Conservation (phyloP, 2,888 invertebrate species). For the Chaetoderma sp. region DNA sequence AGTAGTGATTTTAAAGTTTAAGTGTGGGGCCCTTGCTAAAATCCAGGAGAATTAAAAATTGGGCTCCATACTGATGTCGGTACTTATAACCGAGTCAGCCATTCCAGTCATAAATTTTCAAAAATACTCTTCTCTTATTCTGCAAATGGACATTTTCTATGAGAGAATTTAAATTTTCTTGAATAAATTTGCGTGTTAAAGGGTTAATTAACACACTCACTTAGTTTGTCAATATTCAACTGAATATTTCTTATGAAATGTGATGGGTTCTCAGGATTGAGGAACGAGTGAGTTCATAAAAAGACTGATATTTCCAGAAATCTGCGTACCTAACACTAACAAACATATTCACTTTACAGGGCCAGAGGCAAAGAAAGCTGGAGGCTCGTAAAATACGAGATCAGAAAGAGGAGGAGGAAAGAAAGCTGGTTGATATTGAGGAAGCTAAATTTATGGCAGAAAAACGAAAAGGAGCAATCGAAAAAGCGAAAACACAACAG, state of each 20-base stretch:
- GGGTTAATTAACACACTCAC: neutral
- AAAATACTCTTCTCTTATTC: too few species aligned
- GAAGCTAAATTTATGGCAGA: slow-evolving; percentile 67
- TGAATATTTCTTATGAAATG: neutral
- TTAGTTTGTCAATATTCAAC: neutral
- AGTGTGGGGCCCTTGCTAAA: too few species aligned
- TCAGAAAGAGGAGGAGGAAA: slow-evolving; percentile 67
- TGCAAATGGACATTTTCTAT: neutral
- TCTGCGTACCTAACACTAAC: neutral
- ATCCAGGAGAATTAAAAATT: too few species aligned
- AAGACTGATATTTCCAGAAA: neutral
- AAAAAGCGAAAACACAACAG: slow-evolving; percentile 68
- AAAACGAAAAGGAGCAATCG: slow-evolving; percentile 66
- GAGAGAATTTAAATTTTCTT: neutral
- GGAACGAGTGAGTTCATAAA: neutral
- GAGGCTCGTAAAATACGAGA: slow-evolving; percentile 64
- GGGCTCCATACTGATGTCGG: too few species aligned
- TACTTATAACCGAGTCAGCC: too few species aligned
- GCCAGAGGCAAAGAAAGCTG: slow-evolving; percentile 66
- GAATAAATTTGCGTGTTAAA: neutral
- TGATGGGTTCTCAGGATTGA: neutral
- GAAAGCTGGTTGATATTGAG: slow-evolving; percentile 62
- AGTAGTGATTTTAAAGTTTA: too few species aligned
- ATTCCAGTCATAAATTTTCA: too few species aligned
- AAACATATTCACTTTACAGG: slow-evolving; percentile 45